Percentiles rank a stretch among this genome's conserved stretches.
phyloP scores from a whole-genome alignment of 1,140 invertebrate genomes.

The Drosophila pectinifera region DNA sequence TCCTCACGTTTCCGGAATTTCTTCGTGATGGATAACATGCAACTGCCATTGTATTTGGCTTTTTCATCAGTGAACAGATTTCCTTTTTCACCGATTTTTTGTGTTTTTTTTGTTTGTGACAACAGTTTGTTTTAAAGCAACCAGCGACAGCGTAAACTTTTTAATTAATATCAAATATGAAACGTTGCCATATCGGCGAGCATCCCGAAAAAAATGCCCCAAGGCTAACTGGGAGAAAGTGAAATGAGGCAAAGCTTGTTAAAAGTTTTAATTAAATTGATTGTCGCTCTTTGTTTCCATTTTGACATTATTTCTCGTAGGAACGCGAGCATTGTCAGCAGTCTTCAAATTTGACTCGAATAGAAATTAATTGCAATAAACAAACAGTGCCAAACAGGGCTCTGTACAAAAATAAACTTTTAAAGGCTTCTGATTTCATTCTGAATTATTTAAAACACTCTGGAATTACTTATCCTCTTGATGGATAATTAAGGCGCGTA shows the following conservation, averaged over 20 bases:
- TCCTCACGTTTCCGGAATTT: conserved; percentile 10
- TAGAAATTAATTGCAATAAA: conserved; percentile 25
- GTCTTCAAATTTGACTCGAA: conserved; percentile 8
- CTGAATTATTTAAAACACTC: not conserved
- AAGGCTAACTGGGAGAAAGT: conserved; percentile 59
- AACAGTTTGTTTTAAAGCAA: conserved; percentile 73
- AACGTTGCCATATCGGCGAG: conserved; percentile 62
- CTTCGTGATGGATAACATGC: conserved; percentile 62
- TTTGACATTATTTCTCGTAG: conserved; percentile 16
- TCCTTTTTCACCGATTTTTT: conserved; percentile 32
- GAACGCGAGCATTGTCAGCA: conserved; percentile 5
- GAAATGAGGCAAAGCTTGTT: conserved; percentile 78
- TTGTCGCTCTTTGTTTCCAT: conserved; percentile 62
- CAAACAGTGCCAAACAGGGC: too few relatives aligned
- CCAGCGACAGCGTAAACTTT: conserved; percentile 71
- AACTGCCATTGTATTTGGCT: conserved; percentile 66
- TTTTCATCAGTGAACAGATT: conserved; percentile 54
- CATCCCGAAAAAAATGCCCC: conserved; percentile 31
- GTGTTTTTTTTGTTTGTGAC: conserved; percentile 43
- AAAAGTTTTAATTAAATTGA: conserved; percentile 84
- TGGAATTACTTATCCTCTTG: too few relatives aligned
- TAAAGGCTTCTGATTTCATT: not conserved
- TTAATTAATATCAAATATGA: conserved; percentile 84
- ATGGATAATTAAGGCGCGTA: conserved; percentile 15
- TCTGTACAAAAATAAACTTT: not conserved